Evolutionary conservation across 2,113 vertebrate species (phyloP), one percentile per base, ranked within the genome.

Genomic region (Thunnus thynnus): DNA sequence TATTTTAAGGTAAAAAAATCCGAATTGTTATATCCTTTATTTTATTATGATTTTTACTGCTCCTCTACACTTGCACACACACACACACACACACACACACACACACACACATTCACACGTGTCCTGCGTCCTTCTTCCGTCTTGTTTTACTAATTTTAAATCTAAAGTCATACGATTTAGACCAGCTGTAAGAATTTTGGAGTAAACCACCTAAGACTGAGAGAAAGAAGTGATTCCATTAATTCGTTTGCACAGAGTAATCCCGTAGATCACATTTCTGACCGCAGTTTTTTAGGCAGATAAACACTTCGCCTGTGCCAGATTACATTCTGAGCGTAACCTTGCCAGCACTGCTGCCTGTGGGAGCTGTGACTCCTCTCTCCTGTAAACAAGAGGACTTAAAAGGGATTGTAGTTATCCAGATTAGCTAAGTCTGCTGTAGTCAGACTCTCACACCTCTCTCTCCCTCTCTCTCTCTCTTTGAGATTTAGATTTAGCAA

Each of bases 301-400:
- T 86, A 84, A 84, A 82, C 81, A 71, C 54, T 30, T 77, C n/a
- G 48, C 69, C 83, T 84, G 76, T 69, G 65, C 61, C 78, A 86
- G 86, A 80, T 90, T 86, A 90, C 82, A 75, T n/a, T 68, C 55
- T 51, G 68, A 82, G 67, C 22, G 13, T 85, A 67, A 80, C 75
- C 75, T 64, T 77, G 84, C 80, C 83, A 86, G 18, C 72, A 3
- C 71, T n/a, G 75, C 78, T 76, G 84, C 72, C 72, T 41, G 27
- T 73, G 82, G 84, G 82, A 85, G 67, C 67, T 22, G 68, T 25
- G 81, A 73, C 72, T 78, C 75, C 30, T 69, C 65, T 72, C 72
- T 84, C 58, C 78, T 86, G 84, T 86, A 80, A 85, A 83, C 88
- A 86, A 82, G 71, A 62, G 66, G 79, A 87, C 72, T 86, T 87